These are phyloP conservation scores for Propithecus deckenii DNA, from an alignment of 2,797 vertebrate genomes.

Conservation along the genomic window DNA sequence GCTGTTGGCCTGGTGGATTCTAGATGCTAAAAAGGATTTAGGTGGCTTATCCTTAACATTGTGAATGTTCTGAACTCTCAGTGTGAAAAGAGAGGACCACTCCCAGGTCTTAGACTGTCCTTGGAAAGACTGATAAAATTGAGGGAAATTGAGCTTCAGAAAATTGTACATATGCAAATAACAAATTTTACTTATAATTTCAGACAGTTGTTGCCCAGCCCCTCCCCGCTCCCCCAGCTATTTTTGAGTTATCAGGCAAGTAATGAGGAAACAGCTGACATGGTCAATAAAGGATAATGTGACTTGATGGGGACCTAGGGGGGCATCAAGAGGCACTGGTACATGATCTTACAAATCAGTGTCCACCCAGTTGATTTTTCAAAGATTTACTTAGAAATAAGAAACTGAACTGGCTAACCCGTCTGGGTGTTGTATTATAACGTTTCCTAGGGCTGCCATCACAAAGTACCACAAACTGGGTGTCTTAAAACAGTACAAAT, in stretches of 20 bases:
- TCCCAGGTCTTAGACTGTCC: not conserved
- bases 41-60: not conserved
- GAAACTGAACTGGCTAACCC: not conserved
- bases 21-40: not conserved
- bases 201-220: not conserved
- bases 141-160: not conserved
- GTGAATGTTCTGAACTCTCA: not conserved
- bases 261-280: not conserved
- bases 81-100: not conserved
- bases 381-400: not conserved
- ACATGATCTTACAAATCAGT: not conserved
- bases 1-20: not conserved
- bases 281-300: not conserved
- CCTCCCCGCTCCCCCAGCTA: not conserved
- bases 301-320: fast-evolving
- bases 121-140: not conserved
- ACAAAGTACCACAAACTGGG: not conserved
- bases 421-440: not conserved
- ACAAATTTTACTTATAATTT: not conserved
- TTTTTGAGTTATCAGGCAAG: not conserved
- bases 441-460: not conserved
- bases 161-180: not conserved
- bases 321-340: not conserved
- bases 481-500: not conserved
- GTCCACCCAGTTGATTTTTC: not conserved